Evolutionary conservation across 2,888 invertebrate species (phyloP), one percentile per base, ranked within the genome.

Genomic region (Phymatocera aterrima): DNA sequence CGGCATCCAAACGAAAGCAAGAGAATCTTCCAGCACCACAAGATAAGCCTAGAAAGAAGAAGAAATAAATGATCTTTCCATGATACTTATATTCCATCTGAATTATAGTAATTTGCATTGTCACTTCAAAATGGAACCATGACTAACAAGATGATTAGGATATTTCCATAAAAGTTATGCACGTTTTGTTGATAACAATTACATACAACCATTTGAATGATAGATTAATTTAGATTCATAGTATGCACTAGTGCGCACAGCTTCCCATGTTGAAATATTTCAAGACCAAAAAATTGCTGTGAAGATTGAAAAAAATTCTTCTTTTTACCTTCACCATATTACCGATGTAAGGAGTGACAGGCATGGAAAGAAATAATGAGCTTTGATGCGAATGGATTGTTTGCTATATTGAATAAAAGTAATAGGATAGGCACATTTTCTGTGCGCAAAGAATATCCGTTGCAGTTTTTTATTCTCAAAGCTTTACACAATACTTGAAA

Each of bases 21-120:
- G 91, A 91, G 60, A 91, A 88, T 81, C 80, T 91, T 77, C 90
- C 90, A 10, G 90, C 91, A 2, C 89, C 91, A 2, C 91, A 91
- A 46, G 88, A 87, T 28, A 89, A 89, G 78, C 88, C 90, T 3
- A 84, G 90, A 37, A 89, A 90, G 83, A 91, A 91, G 85, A 91
- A 91, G 85, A 91, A 91, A 83, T 91, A 87, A 84, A 80, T 40
- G 43, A 34, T 65, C n/a, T 21, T 18, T 1, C 3, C 8, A 43
- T 57, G 3, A 28, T 4, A 51, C 24, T 72, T 31, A 6, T 34
- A 72, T 48, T 72, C 28, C 57, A 75, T 57, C 40, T 57, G 40
- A 54, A 75, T 75, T 40, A 57, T 57, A 37, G 57, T 75, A 5
- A 60, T 60, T 75, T 40, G 10, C 37, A 54, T 12, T 18, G 57